These are phyloP conservation scores for Holothuria scabra DNA, from an alignment of 53 echinoderm and acorn worm species.

Conservation along the genomic window DNA sequence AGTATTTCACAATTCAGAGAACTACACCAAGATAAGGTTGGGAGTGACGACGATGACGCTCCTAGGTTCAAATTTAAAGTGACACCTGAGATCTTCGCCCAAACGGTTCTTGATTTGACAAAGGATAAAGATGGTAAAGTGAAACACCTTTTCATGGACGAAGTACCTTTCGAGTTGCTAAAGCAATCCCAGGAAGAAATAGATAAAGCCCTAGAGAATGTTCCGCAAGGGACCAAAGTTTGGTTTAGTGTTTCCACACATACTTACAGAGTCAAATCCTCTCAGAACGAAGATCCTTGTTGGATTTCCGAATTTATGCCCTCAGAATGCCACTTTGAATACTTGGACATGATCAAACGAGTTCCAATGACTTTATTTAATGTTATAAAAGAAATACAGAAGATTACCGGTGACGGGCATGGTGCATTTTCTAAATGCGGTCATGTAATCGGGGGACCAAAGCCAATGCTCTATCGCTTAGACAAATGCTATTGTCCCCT, in stretches of 20 bases:
- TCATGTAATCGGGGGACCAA: conserved; percentile 40
- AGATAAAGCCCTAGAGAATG: neutral
- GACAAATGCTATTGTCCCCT: neutral
- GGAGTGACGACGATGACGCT: neutral
- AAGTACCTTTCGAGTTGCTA: conserved; percentile 43
- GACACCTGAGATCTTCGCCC: conserved; percentile 13
- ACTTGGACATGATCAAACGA: conserved; percentile 23
- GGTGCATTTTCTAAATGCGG: conserved; percentile 31
- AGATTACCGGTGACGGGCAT: conserved; percentile 30
- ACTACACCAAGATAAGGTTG: conserved; percentile 2
- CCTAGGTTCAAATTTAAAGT: conserved; percentile 11
- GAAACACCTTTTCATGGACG: conserved; percentile 30
- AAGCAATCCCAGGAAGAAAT: conserved; percentile 16
- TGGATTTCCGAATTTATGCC: conserved; percentile 33
- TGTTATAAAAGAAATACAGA: conserved; percentile 34
- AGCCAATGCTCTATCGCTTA: conserved; percentile 29
- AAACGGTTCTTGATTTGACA: conserved; percentile 23
- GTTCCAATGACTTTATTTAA: conserved; percentile 25
- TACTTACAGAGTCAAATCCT: conserved; percentile 32
- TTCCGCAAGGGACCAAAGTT: neutral
- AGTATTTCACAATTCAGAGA: conserved; percentile 17
- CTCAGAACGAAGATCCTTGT: conserved; percentile 1
- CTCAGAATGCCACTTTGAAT: conserved; percentile 4
- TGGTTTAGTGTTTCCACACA: conserved; percentile 39
- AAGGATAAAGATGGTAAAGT: neutral